phyloP scores from a whole-genome alignment of 2,888 invertebrate genomes.

The Buathra laborator region DNA sequence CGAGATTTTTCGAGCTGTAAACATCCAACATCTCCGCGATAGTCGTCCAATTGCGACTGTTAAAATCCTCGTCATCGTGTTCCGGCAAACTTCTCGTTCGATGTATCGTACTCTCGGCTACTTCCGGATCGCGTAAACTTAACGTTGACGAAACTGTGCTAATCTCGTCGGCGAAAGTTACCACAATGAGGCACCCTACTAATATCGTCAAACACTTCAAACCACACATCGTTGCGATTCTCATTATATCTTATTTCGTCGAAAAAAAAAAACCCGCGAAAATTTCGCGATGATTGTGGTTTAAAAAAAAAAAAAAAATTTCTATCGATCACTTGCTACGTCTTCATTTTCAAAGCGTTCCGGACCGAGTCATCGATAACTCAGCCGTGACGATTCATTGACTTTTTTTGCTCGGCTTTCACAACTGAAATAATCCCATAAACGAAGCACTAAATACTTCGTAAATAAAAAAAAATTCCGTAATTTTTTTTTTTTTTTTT shows the following conservation, averaged over 20 bases:
- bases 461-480: background rate
- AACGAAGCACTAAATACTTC: conserved; percentile 25
- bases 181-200: conserved; percentile 39
- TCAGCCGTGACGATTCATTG: conserved; percentile 15
- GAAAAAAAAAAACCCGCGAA: background rate
- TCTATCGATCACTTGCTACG: conserved; percentile 30
- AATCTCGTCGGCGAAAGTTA: conserved; percentile 54
- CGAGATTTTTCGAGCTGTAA: conserved; percentile 79
- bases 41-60: conserved; percentile 78
- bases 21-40: conserved; percentile 80
- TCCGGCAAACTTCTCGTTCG: conserved; percentile 75
- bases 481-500: too few species aligned
- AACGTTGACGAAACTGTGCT: background rate
- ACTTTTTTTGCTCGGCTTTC: conserved; percentile 19
- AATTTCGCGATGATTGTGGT: background rate
- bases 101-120: conserved; percentile 65
- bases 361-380: conserved; percentile 18
- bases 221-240: conserved; percentile 59
- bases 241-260: background rate
- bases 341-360: conserved; percentile 44
- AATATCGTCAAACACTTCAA: conserved; percentile 61
- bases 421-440: background rate
- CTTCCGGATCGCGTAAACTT: conserved; percentile 34
- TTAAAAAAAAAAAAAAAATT: background rate
- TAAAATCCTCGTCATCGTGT: conserved; percentile 56